Base-by-base conservation (phyloP, 1,140 invertebrate genomes). In the Macrotrachela quadricornifera region DNA sequence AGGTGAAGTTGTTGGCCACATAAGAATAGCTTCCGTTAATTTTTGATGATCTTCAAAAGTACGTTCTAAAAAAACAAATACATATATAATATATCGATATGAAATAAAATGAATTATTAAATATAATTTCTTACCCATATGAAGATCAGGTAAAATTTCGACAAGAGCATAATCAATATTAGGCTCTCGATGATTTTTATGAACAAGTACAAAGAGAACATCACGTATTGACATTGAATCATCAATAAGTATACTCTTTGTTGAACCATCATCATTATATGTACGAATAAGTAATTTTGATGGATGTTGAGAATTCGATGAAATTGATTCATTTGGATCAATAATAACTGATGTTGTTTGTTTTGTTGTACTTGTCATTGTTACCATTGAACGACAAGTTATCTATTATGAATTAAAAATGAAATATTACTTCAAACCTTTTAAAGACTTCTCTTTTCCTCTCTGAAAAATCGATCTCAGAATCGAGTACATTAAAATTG, bases 41-140 rank as follows among this genome's bases (percentile, higher is more conserved):
- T 83, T 77, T 65, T 96, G 90, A 64, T 96, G 85, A 63, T 96
- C 92, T 74, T 97, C 92, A 63, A 92, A 91, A 36, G 94, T 78
- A 43, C 76, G 67, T 60, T 95, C 90, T 94, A 30, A 2, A 30
- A 17, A 36, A 43, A 46, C 40, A 49, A 55, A 39, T 46, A 50
- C 45, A 56, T 36, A 55, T 30, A 50, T 14, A 57, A 55, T 38
- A 50, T 45, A 21, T 12, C 13, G 12, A 36, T 36, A 14, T n/a
- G n/a, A n/a, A n/a, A n/a, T n/a, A n/a, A n/a, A n/a, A n/a, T n/a
- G n/a, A n/a, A 41, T 38, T 46, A 41, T 39, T 13, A 16, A 30
- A 17, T 14, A 46, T 15, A 15, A 37, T 17, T 14, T 12, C 46
- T 76, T 75, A 94, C 90, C 87, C 82, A 97, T 92, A 70, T 88